Evolutionary conservation across 1,140 invertebrate species (phyloP).

Genomic region (Cecropterus lyciades): DNA sequence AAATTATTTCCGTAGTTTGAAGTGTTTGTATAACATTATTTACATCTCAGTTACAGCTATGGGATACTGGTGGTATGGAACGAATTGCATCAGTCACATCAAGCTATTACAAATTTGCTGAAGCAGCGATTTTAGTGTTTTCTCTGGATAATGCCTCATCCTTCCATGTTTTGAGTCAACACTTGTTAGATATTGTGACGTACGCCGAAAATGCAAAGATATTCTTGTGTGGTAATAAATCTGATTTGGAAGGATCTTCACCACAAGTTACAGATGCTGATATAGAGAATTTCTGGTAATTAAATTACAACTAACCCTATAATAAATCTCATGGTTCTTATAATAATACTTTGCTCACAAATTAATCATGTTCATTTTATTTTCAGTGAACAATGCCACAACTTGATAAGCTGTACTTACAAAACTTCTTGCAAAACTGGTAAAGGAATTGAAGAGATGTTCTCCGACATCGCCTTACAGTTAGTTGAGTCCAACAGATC

Average conservation of each 20-base stretch:
- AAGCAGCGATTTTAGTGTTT: conserved; percentile 95
- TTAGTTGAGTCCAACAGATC: conserved; percentile 91
- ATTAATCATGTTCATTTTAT: background rate
- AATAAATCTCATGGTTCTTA: too few relatives aligned
- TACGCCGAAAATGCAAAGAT: conserved; percentile 97
- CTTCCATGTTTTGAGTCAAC: conserved; percentile 95
- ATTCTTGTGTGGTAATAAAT: conserved; percentile 96
- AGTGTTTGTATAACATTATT: background rate
- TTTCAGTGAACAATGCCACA: conserved; percentile 94
- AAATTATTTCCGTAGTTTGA: conserved; percentile 19
- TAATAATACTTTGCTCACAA: too few relatives aligned
- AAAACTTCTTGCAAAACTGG: conserved; percentile 96
- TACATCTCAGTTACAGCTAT: conserved; percentile 91
- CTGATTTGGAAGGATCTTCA: conserved; percentile 89
- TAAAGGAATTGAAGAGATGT: conserved; percentile 95
- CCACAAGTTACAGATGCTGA: conserved; percentile 94
- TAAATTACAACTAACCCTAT: too few relatives aligned
- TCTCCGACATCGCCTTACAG: conserved; percentile 92
- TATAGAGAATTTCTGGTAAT: conserved; percentile 95
- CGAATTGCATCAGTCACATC: conserved; percentile 96
- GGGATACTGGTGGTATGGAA: conserved; percentile 98
- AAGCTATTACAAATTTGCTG: conserved; percentile 97
- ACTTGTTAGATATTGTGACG: conserved; percentile 95
- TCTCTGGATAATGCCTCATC: conserved; percentile 95
- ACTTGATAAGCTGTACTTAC: conserved; percentile 94